Conservation (phyloP, 2,888 invertebrate species). For the Patella depressa region DNA sequence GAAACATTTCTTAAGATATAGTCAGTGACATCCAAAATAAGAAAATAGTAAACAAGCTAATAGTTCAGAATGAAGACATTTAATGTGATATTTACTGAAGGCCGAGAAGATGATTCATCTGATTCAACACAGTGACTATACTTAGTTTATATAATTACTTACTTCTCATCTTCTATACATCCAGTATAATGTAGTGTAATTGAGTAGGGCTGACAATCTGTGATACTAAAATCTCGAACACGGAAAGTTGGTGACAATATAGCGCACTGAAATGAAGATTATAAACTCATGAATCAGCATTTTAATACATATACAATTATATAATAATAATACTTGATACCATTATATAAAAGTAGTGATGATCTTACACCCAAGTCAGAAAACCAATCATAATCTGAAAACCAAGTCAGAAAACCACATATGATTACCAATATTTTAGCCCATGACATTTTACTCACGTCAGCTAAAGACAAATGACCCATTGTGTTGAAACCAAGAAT, state of each 20-base stretch:
- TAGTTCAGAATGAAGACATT: not conserved
- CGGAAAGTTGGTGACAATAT: constrained; percentile 97
- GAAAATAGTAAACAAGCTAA: not conserved
- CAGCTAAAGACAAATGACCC: too few species aligned
- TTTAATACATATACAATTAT: not conserved
- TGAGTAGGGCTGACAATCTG: constrained; percentile 90
- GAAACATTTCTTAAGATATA: not conserved
- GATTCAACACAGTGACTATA: too few species aligned
- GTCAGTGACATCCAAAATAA: not conserved
- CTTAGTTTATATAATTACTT: constrained; percentile 40
- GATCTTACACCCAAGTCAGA: too few species aligned
- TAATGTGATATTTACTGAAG: too few species aligned
- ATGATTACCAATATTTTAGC: too few species aligned
- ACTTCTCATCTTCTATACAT: constrained; percentile 76
- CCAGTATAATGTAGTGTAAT: constrained; percentile 75
- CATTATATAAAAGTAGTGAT: too few species aligned
- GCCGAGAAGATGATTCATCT: too few species aligned
- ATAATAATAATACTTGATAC: too few species aligned
- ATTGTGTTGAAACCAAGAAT: too few species aligned
- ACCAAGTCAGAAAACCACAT: too few species aligned
- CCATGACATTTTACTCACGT: too few species aligned
- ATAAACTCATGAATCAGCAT: not conserved
- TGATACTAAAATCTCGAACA: constrained; percentile 94
- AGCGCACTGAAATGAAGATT: constrained; percentile 79
- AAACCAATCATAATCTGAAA: too few species aligned